phyloP scores from a whole-genome alignment of 2,113 vertebrate genomes.

The Cinclus mexicanus region DNA sequence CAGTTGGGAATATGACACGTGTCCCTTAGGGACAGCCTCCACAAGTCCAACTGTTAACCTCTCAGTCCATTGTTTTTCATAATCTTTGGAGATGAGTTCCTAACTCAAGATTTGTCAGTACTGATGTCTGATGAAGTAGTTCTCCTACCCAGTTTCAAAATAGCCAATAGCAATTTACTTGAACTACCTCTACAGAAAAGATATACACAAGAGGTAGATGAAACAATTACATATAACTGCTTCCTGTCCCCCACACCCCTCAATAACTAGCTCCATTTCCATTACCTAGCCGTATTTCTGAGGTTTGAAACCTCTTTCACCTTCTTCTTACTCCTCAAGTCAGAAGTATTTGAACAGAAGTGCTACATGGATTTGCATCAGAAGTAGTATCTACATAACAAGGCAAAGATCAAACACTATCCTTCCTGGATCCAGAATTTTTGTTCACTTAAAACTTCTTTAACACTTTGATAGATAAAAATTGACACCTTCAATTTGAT shows the following conservation, averaged over 20 bases:
- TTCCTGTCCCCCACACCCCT: accelerated
- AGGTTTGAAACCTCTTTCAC: neutral
- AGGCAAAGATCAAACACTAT: neutral
- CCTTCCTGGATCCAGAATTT: neutral
- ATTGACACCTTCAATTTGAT: slow-evolving; percentile 85
- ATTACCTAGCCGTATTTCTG: neutral
- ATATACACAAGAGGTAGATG: neutral
- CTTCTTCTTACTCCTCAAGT: neutral
- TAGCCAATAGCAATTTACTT: neutral
- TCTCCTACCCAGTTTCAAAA: neutral
- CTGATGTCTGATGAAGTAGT: neutral
- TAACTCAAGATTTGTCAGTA: neutral
- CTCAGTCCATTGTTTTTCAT: neutral
- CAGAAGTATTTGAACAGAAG: neutral
- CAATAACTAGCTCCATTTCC: neutral
- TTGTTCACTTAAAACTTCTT: neutral
- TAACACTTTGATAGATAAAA: neutral
- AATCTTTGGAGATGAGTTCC: neutral
- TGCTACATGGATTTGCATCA: neutral
- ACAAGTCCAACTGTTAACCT: neutral
- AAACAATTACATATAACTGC: neutral
- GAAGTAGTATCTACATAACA: neutral
- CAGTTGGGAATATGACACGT: neutral
- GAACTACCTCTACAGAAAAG: neutral
- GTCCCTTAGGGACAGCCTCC: neutral